Conservation (phyloP, 2,113 vertebrate species). For the Chloebia gouldiae region DNA sequence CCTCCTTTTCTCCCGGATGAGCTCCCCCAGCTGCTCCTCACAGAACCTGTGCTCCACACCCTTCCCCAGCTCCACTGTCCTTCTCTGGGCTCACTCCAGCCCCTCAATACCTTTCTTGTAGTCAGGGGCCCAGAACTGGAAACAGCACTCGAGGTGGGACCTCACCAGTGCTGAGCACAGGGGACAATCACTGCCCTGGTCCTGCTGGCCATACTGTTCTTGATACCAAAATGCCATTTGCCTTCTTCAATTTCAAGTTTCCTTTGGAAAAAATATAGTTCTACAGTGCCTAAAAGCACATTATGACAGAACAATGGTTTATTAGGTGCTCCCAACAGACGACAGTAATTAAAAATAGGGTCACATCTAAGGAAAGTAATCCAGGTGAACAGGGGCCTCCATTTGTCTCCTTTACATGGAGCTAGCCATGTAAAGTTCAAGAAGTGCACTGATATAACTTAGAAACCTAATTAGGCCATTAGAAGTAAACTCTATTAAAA, state of each 20-base stretch:
- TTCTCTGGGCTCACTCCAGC: background rate
- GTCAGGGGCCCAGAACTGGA: background rate
- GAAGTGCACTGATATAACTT: constrained; percentile 54
- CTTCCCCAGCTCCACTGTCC: background rate
- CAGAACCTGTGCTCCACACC: background rate
- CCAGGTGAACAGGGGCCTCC: constrained; percentile 12
- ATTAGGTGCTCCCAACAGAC: constrained; percentile 52
- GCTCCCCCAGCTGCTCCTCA: background rate
- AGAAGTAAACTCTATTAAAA: constrained; percentile 68
- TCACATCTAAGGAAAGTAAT: constrained; percentile 49
- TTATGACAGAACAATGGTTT: constrained; percentile 38
- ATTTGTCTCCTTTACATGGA: constrained; percentile 25
- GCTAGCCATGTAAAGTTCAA: constrained; percentile 58
- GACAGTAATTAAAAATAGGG: constrained; percentile 64
- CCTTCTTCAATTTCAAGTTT: background rate
- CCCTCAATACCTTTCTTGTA: background rate
- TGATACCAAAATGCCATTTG: background rate
- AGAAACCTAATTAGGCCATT: constrained; percentile 73
- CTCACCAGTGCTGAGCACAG: background rate
- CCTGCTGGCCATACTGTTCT: background rate
- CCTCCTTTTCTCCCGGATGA: background rate
- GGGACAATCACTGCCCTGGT: too few species aligned
- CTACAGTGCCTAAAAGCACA: constrained; percentile 7
- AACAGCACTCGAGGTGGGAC: rapidly evolving
- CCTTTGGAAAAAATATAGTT: background rate